A percentile compares a stretch with the other conserved stretches of the same genome.
Evolutionary conservation across 1,140 invertebrate genomes (phyloP).

Genomic region (Diabrotica undecimpunctata): DNA sequence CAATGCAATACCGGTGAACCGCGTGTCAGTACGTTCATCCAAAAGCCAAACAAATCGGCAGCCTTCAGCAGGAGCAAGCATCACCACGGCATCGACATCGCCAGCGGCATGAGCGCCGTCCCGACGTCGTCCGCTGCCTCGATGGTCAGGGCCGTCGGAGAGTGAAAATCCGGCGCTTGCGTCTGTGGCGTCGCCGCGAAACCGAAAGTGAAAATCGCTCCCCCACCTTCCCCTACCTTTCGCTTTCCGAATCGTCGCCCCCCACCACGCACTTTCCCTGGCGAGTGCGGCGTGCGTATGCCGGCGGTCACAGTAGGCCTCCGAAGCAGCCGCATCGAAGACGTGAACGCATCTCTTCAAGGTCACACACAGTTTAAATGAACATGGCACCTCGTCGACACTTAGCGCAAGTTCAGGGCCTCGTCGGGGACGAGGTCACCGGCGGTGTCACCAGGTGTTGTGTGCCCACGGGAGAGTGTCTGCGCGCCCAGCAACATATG

Average conservation of each 20-base stretch:
- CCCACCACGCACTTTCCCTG: constrained; percentile 39
- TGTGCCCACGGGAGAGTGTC: constrained; percentile 74
- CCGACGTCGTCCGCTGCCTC: constrained; percentile 26
- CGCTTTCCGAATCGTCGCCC: constrained; percentile 39
- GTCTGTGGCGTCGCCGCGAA: constrained; percentile 35
- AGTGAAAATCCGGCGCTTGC: constrained; percentile 42
- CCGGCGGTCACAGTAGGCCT: constrained; percentile 41
- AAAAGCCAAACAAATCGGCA: not conserved
- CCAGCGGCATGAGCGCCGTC: constrained; percentile 16
- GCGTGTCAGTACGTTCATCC: no score
- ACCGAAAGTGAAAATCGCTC: constrained; percentile 47
- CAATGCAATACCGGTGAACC: no score
- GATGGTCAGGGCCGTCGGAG: constrained; percentile 37
- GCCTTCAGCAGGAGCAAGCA: constrained; percentile 1
- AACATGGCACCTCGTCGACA: constrained; percentile 44
- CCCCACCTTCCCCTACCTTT: constrained; percentile 44
- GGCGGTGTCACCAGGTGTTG: constrained; percentile 66
- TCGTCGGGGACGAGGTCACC: constrained; percentile 41
- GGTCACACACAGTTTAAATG: constrained; percentile 11
- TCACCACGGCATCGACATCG: constrained; percentile 10
- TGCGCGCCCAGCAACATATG: constrained; percentile 54
- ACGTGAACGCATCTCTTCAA: constrained; percentile 29
- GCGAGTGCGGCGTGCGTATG: constrained; percentile 24
- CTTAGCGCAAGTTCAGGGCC: constrained; percentile 43
- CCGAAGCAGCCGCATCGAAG: constrained; percentile 40